phyloP scores from a whole-genome alignment of 2,888 invertebrate species.

The Mamestra brassicae region DNA sequence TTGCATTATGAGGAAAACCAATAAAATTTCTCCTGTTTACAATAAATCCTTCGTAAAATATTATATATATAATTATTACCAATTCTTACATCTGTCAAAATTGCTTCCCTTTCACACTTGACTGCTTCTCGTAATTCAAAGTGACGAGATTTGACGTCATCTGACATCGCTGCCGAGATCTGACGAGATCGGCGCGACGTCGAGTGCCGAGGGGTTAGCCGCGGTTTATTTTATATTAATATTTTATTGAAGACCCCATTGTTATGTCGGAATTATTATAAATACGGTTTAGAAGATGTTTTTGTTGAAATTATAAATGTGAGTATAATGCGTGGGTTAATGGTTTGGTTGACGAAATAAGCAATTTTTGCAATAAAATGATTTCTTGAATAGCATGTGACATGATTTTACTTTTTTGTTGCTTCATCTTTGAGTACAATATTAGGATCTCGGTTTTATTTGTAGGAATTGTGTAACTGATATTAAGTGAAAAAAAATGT shows the following conservation, averaged over 20 bases:
- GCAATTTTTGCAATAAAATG: background rate
- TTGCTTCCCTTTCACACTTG: conserved; percentile 60
- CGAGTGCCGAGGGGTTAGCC: conserved; percentile 55
- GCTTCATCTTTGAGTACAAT: background rate
- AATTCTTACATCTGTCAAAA: conserved; percentile 34
- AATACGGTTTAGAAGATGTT: conserved; percentile 21
- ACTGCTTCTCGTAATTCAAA: conserved; percentile 37
- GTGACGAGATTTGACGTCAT: conserved; percentile 24
- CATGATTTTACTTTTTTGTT: conserved; percentile 4
- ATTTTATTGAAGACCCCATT: conserved; percentile 34
- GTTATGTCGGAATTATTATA: conserved; percentile 14
- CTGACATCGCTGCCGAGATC: conserved; percentile 20
- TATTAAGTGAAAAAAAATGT: background rate
- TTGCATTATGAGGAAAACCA: background rate
- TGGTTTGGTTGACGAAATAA: background rate
- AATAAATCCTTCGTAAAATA: conserved; percentile 2
- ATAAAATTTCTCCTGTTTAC: background rate
- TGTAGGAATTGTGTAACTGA: background rate
- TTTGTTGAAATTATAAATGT: conserved; percentile 34
- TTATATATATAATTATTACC: conserved; percentile 15
- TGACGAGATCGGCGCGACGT: conserved; percentile 61
- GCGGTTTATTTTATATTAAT: conserved; percentile 18
- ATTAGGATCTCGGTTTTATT: background rate
- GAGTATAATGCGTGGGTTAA: conserved; percentile 21
- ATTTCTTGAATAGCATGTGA: background rate